Evolutionary conservation across 2,888 invertebrate genomes (phyloP).

Genomic region (Cephus pygmeus): DNA sequence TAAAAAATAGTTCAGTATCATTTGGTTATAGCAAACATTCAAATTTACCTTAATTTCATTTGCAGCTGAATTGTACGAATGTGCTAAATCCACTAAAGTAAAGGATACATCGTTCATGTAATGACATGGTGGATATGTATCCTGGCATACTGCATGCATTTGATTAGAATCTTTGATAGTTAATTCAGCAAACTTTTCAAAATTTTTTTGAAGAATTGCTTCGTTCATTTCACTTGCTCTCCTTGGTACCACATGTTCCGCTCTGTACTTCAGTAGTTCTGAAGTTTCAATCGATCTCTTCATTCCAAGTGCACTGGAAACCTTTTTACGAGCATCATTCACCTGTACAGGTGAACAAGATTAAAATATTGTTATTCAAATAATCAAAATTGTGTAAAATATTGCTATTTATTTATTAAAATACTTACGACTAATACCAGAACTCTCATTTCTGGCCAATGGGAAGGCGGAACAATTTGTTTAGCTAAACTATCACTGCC

Average conservation of each 20-base stretch:
- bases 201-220: conserved; percentile 79
- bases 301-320: conserved; percentile 93
- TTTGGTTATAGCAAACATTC: background rate
- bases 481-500: conserved; percentile 83
- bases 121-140: conserved; percentile 92
- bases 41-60: conserved; percentile 70
- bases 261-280: conserved; percentile 80
- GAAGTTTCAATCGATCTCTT: conserved; percentile 83
- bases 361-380: conserved; percentile 3
- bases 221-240: conserved; percentile 73
- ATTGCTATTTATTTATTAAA: background rate
- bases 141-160: conserved; percentile 93
- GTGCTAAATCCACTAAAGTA: conserved; percentile 81
- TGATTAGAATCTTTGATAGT: conserved; percentile 99
- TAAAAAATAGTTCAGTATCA: background rate
- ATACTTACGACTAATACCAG: conserved; percentile 84
- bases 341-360: conserved; percentile 53
- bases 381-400: conserved; percentile 1
- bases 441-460: conserved; percentile 93
- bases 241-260: conserved; percentile 78
- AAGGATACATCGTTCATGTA: conserved; percentile 94
- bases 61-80: conserved; percentile 80
- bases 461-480: conserved; percentile 77
- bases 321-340: conserved; percentile 83
- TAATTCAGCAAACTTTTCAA: conserved; percentile 86